These are phyloP conservation scores for Dryobota labecula DNA, from an alignment of 2,888 invertebrate species.

Conservation along the genomic window DNA sequence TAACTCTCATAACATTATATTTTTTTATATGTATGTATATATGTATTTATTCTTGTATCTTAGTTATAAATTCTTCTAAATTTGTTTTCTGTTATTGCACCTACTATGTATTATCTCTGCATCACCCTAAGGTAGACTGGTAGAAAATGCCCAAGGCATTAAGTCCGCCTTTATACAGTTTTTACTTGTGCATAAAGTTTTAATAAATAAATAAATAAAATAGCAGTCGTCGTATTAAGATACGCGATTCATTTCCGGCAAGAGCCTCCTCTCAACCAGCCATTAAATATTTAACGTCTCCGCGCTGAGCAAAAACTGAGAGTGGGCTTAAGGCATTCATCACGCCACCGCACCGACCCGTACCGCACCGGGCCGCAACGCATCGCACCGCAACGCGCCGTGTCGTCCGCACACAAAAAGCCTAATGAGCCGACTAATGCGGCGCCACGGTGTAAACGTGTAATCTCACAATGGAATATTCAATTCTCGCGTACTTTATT, in stretches of 20 bases:
- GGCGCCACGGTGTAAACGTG: slow-evolving; percentile 31
- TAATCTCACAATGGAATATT: slow-evolving; percentile 48
- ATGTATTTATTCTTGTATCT: too few species aligned
- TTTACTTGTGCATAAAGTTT: too few species aligned
- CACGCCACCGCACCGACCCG: slow-evolving; percentile 29
- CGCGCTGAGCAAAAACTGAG: slow-evolving; percentile 44
- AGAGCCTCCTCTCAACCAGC: slow-evolving; percentile 49
- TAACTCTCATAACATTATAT: too few species aligned
- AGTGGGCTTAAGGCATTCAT: slow-evolving; percentile 46
- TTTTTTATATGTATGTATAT: too few species aligned
- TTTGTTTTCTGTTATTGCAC: too few species aligned
- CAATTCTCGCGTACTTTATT: slow-evolving; percentile 45
- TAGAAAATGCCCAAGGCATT: too few species aligned
- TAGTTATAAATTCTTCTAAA: too few species aligned
- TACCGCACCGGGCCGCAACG: background rate
- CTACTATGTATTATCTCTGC: too few species aligned
- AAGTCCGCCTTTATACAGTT: too few species aligned
- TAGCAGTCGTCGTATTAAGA: slow-evolving; percentile 58
- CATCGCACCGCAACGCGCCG: background rate
- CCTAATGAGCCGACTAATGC: slow-evolving; percentile 52
- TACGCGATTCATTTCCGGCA: slow-evolving; percentile 54
- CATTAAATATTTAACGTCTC: slow-evolving; percentile 58
- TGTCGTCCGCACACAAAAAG: slow-evolving; percentile 12
- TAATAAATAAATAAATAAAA: too few species aligned
- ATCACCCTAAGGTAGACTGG: too few species aligned